Base-by-base conservation (phyloP, 2,797 vertebrate genomes). In the Brachyrhaphis roseni region DNA sequence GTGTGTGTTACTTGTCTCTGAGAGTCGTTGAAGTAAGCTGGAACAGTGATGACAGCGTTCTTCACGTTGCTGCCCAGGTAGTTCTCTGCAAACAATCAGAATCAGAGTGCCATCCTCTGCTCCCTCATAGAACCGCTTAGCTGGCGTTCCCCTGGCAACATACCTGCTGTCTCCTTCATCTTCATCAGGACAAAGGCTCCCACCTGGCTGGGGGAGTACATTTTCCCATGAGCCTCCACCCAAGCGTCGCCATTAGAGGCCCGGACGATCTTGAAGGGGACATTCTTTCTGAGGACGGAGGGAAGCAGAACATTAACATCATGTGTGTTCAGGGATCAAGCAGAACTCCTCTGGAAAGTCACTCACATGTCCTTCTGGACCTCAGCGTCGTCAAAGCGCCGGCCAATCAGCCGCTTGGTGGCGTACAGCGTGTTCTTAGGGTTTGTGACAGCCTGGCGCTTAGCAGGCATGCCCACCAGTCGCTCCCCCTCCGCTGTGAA, bases 161-260 rank as follows among this genome's bases (percentile, higher is more conserved):
- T 75, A 98, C 98, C 98, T 95, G 98, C 97, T 1, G 98, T 99
- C 82, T 99, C 98, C 92, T 99, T 99, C 98, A 99, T 99, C 94
- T 99, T 99, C 89, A 99, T 98, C 23, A 99, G 95, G 4, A 99
- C 96, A n/a, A 99, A 99, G 84, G 98, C 98, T 80, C 98, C 98
- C 0, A 96, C 96, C 91, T 99, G 98, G 94, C 98, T 99, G 45
- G 98, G 98, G 2, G 98, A 99, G 82, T 99, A 99, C 49, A 99
- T 94, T 71, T 99, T 99, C 68, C 97, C 97, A 74, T 99, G 97
- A 83, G 98, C 97, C 92, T 99, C 98, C 5, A 99, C 95, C 98
- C 98, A 99, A 43, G 98, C 98, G 0, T 99, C 98, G 0, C 98
- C 98, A 0, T 99, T 99, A 28, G 98, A 99, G 5, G 98, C 97